Evolutionary conservation across 2,888 invertebrate genomes (phyloP), one percentile per base, ranked within the genome.

Genomic region (Epirrhoe tristata): DNA sequence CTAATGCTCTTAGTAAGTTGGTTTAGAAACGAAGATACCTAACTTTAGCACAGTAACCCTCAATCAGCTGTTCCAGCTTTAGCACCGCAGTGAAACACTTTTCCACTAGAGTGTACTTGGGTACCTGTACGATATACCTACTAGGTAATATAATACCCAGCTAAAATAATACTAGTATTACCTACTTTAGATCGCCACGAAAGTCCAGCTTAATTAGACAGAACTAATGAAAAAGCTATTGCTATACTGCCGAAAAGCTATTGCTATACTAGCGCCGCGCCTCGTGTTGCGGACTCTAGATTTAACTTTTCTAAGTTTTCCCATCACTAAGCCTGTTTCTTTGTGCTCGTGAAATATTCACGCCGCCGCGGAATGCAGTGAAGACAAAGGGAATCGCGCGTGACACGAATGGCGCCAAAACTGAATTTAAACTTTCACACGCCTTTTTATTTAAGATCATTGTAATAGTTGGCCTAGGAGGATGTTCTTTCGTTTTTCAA

Each of bases 301-400:
- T 24, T 1, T 24, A 24, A 24, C 24, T 24, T 24, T 24, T 24
- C 39, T 12, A 16, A 48, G 16, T 16, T 48, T 16, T 8, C 53
- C 53, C 74, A 75, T 77, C 67, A 73, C 67, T 79, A 74, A 77
- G 71, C 72, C 71, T 68, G 72, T 76, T 78, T 72, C 54, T 67
- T 63, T 66, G 63, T 58, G 57, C 53, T 60, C 58, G 57, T 69
- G 51, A 66, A 66, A 66, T 69, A 69, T 69, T 69, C 63, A 66
- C 58, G 57, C 59, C 39, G 52, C 69, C 59, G 52, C 60, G 59
- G 63, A 58, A 59, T 54, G 55, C 55, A 53, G 54, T 51, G 62
- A 52, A 66, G 57, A 66, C 63, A 69, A 66, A 69, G 51, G 54
- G 34, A 63, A 66, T 57, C 43, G 66, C 56, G 60, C 67, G 67